Conservation (phyloP, 2,888 invertebrate genomes). For the Lepidocyrtoides sp. region DNA sequence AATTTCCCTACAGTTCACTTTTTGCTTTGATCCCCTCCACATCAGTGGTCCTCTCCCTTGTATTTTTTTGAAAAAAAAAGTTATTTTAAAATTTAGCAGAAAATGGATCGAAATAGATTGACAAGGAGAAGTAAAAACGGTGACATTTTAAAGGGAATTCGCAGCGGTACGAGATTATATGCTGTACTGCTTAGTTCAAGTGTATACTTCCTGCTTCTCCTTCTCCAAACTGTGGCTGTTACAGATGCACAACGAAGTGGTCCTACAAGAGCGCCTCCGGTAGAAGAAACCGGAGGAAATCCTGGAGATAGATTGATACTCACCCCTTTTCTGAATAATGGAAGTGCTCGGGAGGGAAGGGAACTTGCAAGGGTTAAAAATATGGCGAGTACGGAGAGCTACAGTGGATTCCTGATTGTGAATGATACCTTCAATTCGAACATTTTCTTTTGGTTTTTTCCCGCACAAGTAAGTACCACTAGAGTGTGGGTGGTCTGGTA, state of each 20-base stretch:
- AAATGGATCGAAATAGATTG: conserved; percentile 43
- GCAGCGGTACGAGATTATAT: too few species aligned
- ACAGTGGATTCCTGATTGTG: conserved; percentile 94
- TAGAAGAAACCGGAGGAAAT: conserved; percentile 81
- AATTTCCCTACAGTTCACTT: conserved; percentile 63
- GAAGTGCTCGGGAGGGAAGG: conserved; percentile 88
- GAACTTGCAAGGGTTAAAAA: conserved; percentile 77
- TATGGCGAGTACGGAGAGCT: conserved; percentile 88
- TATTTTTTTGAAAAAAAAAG: not conserved
- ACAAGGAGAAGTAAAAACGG: not conserved
- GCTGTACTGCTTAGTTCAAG: not conserved
- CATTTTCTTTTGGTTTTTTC: conserved; percentile 97
- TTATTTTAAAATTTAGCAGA: not conserved
- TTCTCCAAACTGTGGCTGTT: conserved; percentile 27
- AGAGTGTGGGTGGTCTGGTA: too few species aligned
- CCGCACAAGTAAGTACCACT: conserved; percentile 90
- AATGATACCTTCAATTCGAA: conserved; percentile 92
- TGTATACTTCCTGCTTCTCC: not conserved
- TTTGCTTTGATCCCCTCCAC: conserved; percentile 55
- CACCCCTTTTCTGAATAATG: conserved; percentile 91
- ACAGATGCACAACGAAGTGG: conserved; percentile 59
- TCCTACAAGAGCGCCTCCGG: conserved; percentile 34
- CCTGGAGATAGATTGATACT: conserved; percentile 91
- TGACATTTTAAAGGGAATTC: not conserved
- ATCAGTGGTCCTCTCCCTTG: not conserved